Conservation (phyloP, 2,113 vertebrate species). For the Corydoras maculifer region DNA sequence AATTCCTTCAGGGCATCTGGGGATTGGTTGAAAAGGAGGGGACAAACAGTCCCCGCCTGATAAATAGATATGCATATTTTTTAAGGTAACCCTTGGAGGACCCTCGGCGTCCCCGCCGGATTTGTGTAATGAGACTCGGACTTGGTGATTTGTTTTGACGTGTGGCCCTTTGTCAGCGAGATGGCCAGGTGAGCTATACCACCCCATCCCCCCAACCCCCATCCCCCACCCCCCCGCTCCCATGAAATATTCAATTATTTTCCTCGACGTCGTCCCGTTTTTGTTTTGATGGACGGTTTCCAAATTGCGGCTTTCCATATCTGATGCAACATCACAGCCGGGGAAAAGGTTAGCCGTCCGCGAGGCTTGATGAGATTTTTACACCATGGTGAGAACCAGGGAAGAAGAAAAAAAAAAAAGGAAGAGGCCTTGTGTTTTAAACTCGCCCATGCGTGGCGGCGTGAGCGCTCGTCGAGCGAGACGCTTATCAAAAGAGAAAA, state of each 20-base stretch:
- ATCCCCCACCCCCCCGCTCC: neutral
- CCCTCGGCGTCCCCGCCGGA: constrained; percentile 23
- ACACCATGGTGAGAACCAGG: constrained; percentile 1
- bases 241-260: constrained; percentile 42
- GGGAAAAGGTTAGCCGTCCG: constrained; percentile 31
- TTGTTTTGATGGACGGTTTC: constrained; percentile 15
- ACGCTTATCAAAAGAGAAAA: constrained; percentile 30
- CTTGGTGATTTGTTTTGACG: constrained; percentile 30
- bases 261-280: neutral
- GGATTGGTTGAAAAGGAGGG: constrained; percentile 24
- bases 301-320: constrained; percentile 32
- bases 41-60: constrained; percentile 16
- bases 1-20: constrained; percentile 43
- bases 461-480: constrained; percentile 18
- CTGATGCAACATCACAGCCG: constrained; percentile 28
- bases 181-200: constrained; percentile 7
- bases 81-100: constrained; percentile 3
- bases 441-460: constrained; percentile 6
- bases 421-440: constrained; percentile 25
- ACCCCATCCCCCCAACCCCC: too few species aligned
- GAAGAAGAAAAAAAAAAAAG: constrained; percentile 12
- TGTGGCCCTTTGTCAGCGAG: constrained; percentile 4
- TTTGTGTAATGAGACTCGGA: constrained; percentile 43
- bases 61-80: constrained; percentile 33
- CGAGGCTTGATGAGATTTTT: constrained; percentile 7